These are phyloP conservation scores for Drosophila paranaensis DNA, from an alignment of 2,888 invertebrate species.

Conservation along the genomic window DNA sequence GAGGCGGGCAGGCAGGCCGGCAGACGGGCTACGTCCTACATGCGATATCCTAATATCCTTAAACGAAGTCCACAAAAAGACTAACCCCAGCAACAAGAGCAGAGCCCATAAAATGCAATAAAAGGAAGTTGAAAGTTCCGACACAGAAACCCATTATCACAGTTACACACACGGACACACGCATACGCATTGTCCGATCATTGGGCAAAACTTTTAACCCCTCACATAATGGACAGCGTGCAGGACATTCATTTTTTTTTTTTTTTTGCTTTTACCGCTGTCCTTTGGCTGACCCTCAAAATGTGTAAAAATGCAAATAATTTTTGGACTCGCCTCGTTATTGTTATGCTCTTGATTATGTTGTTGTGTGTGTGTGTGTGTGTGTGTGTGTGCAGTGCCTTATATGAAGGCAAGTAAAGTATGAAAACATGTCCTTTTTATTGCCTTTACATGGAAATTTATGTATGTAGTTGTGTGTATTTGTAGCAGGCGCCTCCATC, in stretches of 20 bases:
- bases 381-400: conserved; percentile 25
- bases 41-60: conserved; percentile 42
- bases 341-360: conserved; percentile 80
- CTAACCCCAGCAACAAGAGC: conserved; percentile 25
- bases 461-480: conserved; percentile 64
- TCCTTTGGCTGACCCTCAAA: conserved; percentile 78
- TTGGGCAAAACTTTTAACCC: conserved; percentile 72
- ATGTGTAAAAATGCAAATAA: conserved; percentile 80
- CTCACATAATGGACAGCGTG: conserved; percentile 70
- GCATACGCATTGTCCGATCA: conserved; percentile 58
- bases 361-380: conserved; percentile 43
- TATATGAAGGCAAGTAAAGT: conserved; percentile 35
- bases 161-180: conserved; percentile 53
- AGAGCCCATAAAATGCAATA: conserved; percentile 79
- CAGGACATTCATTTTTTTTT: conserved; percentile 69
- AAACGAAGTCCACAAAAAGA: conserved; percentile 37
- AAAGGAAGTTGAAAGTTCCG: conserved; percentile 81
- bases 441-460: conserved; percentile 81
- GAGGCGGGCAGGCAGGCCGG: conserved; percentile 11
- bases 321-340: conserved; percentile 70
- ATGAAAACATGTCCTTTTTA: conserved; percentile 79
- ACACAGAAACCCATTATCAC: conserved; percentile 82
- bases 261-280: conserved; percentile 35
- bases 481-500: conserved; percentile 19
- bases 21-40: not conserved